These are phyloP conservation scores for Dryobotodes eremita DNA, from an alignment of 2,888 invertebrate genomes.

Conservation along the genomic window DNA sequence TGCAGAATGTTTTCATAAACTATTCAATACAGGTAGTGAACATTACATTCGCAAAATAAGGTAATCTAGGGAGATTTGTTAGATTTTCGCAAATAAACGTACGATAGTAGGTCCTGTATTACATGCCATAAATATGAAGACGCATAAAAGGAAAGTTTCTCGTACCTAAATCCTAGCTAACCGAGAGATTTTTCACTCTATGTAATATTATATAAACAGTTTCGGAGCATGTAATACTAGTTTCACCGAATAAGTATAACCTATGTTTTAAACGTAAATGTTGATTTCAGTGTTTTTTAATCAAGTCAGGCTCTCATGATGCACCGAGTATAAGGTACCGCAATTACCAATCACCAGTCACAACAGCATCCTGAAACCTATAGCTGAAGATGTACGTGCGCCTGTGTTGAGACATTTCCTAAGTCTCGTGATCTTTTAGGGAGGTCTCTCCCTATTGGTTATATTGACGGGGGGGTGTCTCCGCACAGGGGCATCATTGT, in stretches of 20 bases:
- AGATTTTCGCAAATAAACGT: background rate
- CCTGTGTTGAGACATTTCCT: no score
- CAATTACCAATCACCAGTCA: no score
- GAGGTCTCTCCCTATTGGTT: no score
- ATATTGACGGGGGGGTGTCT: no score
- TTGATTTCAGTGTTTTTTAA: background rate
- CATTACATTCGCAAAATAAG: background rate
- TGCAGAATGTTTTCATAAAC: no score
- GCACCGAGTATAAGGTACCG: background rate
- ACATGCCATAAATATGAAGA: slow-evolving; percentile 21
- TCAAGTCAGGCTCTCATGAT: background rate
- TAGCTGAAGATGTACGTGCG: no score
- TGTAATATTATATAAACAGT: background rate
- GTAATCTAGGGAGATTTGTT: slow-evolving; percentile 11
- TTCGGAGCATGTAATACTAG: background rate
- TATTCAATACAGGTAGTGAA: no score
- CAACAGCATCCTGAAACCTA: no score
- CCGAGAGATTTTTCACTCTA: slow-evolving; percentile 11
- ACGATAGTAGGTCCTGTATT: slow-evolving; percentile 11
- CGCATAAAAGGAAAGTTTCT: slow-evolving; percentile 12
- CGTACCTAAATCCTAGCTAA: background rate
- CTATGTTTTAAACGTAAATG: background rate
- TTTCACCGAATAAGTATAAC: background rate
- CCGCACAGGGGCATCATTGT: no score
- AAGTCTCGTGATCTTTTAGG: no score